Evolutionary conservation across 1,140 invertebrate genomes (phyloP).

Genomic region (Cepaea nemoralis): DNA sequence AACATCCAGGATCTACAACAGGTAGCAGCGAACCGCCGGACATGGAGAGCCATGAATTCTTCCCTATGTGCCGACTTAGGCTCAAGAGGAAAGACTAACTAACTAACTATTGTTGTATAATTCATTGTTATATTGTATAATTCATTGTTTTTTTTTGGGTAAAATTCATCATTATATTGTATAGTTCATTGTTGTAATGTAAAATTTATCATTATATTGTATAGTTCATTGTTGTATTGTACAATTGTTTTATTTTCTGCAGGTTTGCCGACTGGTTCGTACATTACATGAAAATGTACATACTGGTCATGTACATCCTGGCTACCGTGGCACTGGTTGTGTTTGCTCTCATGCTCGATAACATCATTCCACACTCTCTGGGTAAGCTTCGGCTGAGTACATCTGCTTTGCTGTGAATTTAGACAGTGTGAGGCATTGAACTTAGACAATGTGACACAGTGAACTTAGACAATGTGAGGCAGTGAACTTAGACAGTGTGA

Average conservation of each 20-base stretch:
- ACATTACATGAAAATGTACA: conserved; percentile 26
- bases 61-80: too few relatives aligned
- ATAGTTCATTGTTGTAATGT: not conserved
- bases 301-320: conserved; percentile 47
- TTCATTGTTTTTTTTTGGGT: not conserved
- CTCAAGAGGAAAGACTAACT: too few relatives aligned
- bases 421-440: too few relatives aligned
- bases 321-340: conserved; percentile 42
- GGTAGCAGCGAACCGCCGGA: too few relatives aligned
- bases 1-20: too few relatives aligned
- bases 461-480: too few relatives aligned
- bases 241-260: not conserved
- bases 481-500: too few relatives aligned
- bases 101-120: too few relatives aligned
- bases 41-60: too few relatives aligned
- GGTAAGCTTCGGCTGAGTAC: conserved; percentile 40
- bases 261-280: conserved; percentile 21
- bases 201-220: not conserved
- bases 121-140: not conserved
- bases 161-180: not conserved
- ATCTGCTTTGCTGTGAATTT: too few relatives aligned
- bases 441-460: too few relatives aligned
- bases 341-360: conserved; percentile 40
- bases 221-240: too few relatives aligned
- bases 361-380: conserved; percentile 35